Evolutionary conservation across 1,140 invertebrate species (phyloP).

Genomic region (Papilio machaon): DNA sequence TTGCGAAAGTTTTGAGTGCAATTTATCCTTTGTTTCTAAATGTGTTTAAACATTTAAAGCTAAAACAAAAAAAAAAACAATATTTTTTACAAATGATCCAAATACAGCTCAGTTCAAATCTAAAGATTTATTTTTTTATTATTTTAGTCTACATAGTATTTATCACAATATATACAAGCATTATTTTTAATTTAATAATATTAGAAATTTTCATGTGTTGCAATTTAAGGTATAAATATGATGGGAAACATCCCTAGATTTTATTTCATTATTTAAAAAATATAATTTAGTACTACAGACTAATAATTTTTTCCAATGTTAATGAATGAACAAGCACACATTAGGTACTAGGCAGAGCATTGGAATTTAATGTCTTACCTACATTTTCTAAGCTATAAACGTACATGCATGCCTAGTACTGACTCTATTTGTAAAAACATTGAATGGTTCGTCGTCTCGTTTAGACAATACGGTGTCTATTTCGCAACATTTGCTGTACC

Average conservation of each 20-base stretch:
- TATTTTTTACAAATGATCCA: neutral
- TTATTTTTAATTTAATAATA: no score
- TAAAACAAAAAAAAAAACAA: neutral
- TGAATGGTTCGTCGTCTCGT: neutral
- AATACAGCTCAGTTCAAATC: no score
- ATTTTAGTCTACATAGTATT: no score
- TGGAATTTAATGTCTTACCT: neutral
- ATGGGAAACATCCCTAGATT: no score
- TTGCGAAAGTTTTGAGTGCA: neutral
- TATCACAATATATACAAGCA: no score
- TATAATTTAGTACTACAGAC: no score
- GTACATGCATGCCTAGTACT: neutral
- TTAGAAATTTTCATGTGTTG: no score
- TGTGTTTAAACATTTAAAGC: neutral
- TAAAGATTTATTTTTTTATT: no score
- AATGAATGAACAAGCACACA: neutral
- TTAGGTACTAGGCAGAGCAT: neutral
- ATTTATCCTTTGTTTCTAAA: neutral
- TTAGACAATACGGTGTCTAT: constrained; percentile 73
- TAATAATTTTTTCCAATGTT: neutral
- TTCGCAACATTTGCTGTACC: constrained; percentile 66
- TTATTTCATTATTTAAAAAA: no score
- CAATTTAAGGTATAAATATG: no score
- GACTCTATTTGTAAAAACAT: neutral
- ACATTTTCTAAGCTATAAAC: neutral